Evolutionary conservation across 2,113 vertebrate species (phyloP).

Genomic region (Campylomormyrus numenius): DNA sequence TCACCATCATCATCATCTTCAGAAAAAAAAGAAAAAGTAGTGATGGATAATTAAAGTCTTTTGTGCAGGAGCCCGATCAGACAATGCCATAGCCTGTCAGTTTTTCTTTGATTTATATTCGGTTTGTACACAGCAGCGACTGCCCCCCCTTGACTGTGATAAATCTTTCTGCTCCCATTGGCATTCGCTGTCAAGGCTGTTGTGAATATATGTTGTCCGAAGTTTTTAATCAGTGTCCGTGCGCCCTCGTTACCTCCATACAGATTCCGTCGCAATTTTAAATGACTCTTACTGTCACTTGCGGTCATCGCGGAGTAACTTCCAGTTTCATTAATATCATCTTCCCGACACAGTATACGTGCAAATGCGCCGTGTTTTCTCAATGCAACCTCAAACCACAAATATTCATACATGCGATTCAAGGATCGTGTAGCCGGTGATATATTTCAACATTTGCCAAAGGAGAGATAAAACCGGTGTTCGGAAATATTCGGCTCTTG

Average conservation of each 20-base stretch:
- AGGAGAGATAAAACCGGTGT: background rate
- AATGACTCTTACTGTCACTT: background rate
- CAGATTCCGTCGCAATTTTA: background rate
- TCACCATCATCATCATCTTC: background rate
- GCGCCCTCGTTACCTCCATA: background rate
- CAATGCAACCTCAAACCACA: background rate
- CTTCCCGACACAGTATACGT: background rate
- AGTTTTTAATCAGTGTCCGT: slow-evolving; percentile 6
- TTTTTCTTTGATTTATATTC: slow-evolving; percentile 10
- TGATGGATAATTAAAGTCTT: background rate
- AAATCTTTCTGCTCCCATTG: background rate
- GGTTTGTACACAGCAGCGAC: slow-evolving; percentile 1
- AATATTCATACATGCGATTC: background rate
- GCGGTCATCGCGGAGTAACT: background rate
- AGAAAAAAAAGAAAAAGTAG: background rate
- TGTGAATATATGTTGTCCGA: background rate
- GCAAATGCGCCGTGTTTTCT: background rate
- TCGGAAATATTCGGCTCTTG: background rate
- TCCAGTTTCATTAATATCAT: no score
- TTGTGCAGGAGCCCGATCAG: background rate
- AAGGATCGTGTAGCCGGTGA: background rate
- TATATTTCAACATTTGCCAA: background rate
- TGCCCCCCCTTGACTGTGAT: background rate
- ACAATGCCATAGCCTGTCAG: background rate
- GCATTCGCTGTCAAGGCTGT: background rate